A percentile compares a stretch with the other conserved stretches of the same genome.
phyloP scores from a whole-genome alignment of 2,888 invertebrate genomes.

The Bedellia somnulentella region DNA sequence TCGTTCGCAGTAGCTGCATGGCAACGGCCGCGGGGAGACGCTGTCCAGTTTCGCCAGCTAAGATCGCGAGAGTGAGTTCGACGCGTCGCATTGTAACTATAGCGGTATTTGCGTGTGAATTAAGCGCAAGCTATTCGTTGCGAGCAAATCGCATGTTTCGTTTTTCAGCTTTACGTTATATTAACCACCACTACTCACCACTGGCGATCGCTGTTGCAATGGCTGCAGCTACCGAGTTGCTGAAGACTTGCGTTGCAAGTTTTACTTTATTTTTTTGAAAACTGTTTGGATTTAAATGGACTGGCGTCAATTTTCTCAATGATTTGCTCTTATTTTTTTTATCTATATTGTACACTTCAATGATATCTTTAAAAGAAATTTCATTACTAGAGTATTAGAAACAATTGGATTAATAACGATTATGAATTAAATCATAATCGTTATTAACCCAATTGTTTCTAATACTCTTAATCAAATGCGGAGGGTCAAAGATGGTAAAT shows the following conservation, averaged over 20 bases:
- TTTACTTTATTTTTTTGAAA: conserved; percentile 1
- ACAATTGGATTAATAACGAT: conserved; percentile 9
- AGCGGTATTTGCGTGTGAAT: no score
- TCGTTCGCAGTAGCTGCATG: no score
- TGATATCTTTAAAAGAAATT: conserved; percentile 9
- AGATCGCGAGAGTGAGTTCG: no score
- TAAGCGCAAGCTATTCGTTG: no score
- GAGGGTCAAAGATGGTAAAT: conserved; percentile 5
- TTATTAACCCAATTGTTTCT: no score
- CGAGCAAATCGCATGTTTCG: no score
- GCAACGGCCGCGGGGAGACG: no score
- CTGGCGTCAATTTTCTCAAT: neutral
- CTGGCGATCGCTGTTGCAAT: conserved; percentile 1
- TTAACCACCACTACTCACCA: no score
- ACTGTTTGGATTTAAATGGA: neutral
- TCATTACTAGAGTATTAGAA: conserved; percentile 9
- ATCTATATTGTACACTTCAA: no score
- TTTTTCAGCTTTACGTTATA: no score
- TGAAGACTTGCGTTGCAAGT: conserved; percentile 1
- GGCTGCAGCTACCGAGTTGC: conserved; percentile 1
- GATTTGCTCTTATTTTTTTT: conserved; percentile 1
- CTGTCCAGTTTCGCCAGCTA: no score
- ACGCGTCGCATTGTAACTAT: no score
- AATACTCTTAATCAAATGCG: conserved; percentile 11
- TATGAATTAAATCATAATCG: conserved; percentile 6